Base-by-base conservation (phyloP, 2,888 invertebrate genomes). In the Tachina lurida region DNA sequence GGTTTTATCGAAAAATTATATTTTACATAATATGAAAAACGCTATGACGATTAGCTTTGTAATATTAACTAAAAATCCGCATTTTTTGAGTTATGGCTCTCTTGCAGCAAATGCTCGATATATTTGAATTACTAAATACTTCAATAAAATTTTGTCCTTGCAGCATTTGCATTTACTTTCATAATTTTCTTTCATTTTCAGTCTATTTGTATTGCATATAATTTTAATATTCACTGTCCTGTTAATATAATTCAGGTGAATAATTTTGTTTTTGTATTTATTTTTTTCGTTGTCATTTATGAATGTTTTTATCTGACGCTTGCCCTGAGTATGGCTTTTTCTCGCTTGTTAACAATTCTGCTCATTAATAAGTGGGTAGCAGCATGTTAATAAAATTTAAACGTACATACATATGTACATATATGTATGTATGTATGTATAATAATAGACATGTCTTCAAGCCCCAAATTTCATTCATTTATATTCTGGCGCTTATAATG, bases 381-480 rank as follows among this genome's bases (percentile, higher is more conserved):
- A 76, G 74, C 65, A 76, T 73, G 71, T 71, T 67, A 67, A 84
- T 68, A 70, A 62, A 74, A 62, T 49, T 41, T 17, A 73, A 63
- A 15, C 3, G 43, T 22, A 22, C 22, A 22, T 22, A 22, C 22
- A 22, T 22, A 22, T 22, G 3, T 31, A 31, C 2, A 31, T 31
- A 31, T 0, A 31, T 31, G 4, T 4, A 3, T 4, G 31, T 31
- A 31, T 31, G 31, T 31, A 31, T 7, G 7, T 31, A 31, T 7
- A 31, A 31, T 31, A 31, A 70, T 73, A 58, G 76, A 76, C 80
- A n/a, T 54, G 54, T 60, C 76, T 60, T 65, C 49, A 65, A 62
- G 76, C 31, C 67, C 63, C 45, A 10, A 49, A 62, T 63, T 80
- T 56, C 58, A 78, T 70, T 85, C 81, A 85, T 82, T 85, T 78